phyloP scores from a whole-genome alignment of 2,797 vertebrate genomes.

The Jordanella pulchra region DNA sequence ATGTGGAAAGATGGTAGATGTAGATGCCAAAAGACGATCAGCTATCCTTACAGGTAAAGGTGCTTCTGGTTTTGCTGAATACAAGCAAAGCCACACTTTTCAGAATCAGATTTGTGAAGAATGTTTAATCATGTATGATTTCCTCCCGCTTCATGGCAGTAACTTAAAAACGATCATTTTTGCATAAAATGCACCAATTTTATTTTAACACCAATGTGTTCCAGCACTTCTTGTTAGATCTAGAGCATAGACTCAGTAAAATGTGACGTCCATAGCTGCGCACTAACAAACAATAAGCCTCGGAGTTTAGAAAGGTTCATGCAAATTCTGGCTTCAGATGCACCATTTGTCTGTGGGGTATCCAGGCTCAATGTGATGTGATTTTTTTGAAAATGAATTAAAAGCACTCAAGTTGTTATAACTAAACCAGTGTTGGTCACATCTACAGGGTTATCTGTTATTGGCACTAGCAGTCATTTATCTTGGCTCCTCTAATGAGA shows the following conservation, averaged over 20 bases:
- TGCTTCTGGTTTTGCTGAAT: no score
- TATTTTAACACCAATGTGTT: neutral
- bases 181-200: neutral
- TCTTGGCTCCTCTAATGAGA: neutral
- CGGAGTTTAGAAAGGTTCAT: neutral
- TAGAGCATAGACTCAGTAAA: neutral
- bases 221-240: neutral
- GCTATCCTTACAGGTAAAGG: no score
- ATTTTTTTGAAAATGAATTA: neutral
- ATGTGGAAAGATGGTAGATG: no score
- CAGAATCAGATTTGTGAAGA: no score
- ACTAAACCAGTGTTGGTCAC: conserved; percentile 22
- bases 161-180: neutral
- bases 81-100: no score
- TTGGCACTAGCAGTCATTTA: conserved; percentile 7
- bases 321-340: neutral
- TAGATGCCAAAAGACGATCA: no score
- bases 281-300: neutral
- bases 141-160: no score
- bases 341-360: neutral
- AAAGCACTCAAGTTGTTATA: conserved; percentile 6
- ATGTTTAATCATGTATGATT: no score
- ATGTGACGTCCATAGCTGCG: neutral
- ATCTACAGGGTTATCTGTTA: conserved; percentile 22
- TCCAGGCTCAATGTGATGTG: neutral